Evolutionary conservation across 1,140 invertebrate species (phyloP), one percentile per base, ranked within the genome.

Genomic region (Nomia melanderi): DNA sequence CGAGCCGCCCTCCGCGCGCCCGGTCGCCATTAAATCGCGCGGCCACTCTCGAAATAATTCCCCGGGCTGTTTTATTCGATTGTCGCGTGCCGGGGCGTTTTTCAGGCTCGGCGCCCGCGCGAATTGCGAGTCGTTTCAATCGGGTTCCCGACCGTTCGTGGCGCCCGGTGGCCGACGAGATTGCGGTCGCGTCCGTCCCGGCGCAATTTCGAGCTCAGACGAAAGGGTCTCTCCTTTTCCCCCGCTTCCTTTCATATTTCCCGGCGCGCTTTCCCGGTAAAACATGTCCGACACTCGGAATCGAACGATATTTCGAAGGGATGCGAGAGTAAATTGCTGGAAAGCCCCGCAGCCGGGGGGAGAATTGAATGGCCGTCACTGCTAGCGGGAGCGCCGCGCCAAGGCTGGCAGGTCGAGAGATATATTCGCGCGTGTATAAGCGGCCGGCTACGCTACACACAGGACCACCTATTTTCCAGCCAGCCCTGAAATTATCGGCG

Each of bases 401-500:
- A 20, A 44, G 57, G 20, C 23, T 23, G 67, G 63, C 20, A 47
- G 67, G 17, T 12, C n/a, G 27, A 53, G 53, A 59, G 62, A 54
- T 47, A 39, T 9, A 44, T 23, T 39, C 36, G 23, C 14, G 29
- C 29, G 31, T 20, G 29, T 44, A 56, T 50, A 33, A 60, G 56
- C 25, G 41, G 36, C 66, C 25, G 41, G 36, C 66, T 27, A 77
- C 23, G 62, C 17, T 50, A 33, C 65, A n/a, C 64, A 72, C 29
- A 39, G 81, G 53, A 41, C 11, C 69, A 69, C 20, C 65, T 77
- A 77, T 84, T 87, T 87, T 86, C 85, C 78, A 78, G 53, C 70
- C 81, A 72, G 78, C 86, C 82, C 87, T 89, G 66, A 89, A 90
- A 90, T 90, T 90, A 90, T 90, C 82, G 75, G 29, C 77, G 72